Evolutionary conservation across 2,888 invertebrate genomes (phyloP), one percentile per base, ranked within the genome.

Genomic region (Trachelus iudaicus): DNA sequence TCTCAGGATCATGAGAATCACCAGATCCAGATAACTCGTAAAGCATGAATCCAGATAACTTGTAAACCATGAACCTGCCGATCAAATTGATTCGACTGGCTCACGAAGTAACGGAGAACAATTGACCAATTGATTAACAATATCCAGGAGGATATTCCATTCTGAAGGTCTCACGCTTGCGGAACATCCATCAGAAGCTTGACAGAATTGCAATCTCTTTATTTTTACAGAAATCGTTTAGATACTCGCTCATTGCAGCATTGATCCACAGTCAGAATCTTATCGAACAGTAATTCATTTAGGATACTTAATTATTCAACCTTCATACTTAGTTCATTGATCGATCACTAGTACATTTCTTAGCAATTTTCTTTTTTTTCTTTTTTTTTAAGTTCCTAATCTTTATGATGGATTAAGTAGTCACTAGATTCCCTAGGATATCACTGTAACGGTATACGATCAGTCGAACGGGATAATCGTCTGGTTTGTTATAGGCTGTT

Each of bases 91-190:
- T 86, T 86, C 82, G 83, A 81, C 75, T 79, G 82, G 83, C 81
- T 82, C 81, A 82, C 69, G 80, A 81, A 84, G 82, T 87, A 88
- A 88, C 89, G 89, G 88, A 80, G 81, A 83, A 83, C 85, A 86
- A 87, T 89, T 87, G 85, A 84, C 86, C 88, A 85, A 88, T 88
- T 88, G 87, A 89, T 88, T 87, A 86, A 82, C 84, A 84, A 83
- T 73, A 74, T 74, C 71, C 71, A 34, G 6, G 71, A 33, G 69
- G 31, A 31, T 34, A 37, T 34, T 37, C 69, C 73, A 11, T 76
- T 40, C 73, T 33, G 56, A 74, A 75, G 73, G 56, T 79, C 76
- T 71, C 71, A 71, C 31, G 71, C 56, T 23, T 56, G 9, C 56
- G 9, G 23, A 56, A 23, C 56, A 56, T 23, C 23, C 23, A 23